phyloP scores from a whole-genome alignment of 1,140 invertebrate species.

The Hyles vespertilio region DNA sequence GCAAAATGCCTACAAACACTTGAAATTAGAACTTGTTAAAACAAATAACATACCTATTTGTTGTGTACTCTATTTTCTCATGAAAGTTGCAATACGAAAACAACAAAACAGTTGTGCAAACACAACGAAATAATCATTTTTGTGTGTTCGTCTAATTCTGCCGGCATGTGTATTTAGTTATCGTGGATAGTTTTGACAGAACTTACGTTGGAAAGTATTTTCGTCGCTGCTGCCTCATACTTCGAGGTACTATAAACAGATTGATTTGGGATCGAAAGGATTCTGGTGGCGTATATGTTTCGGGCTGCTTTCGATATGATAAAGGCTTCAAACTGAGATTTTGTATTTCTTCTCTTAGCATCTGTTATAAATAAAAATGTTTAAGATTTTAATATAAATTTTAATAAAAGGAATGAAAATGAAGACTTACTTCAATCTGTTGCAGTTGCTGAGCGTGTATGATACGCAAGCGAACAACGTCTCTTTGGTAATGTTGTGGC shows the following conservation, averaged over 20 bases:
- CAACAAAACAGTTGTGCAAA: no score
- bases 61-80: no score
- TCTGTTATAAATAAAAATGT: background rate
- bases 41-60: background rate
- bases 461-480: conserved; percentile 61
- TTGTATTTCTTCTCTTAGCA: conserved; percentile 48
- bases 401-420: background rate
- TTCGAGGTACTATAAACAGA: conserved; percentile 35
- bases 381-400: no score
- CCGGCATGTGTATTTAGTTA: no score
- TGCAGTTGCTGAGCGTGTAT: conserved; percentile 50
- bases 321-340: conserved; percentile 49
- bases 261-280: conserved; percentile 38
- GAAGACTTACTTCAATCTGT: conserved; percentile 45
- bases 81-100: no score
- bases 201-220: conserved; percentile 64
- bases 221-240: conserved; percentile 14
- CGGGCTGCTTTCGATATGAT: conserved; percentile 20
- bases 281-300: conserved; percentile 16
- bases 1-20: no score
- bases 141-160: no score
- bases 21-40: conserved; percentile 6
- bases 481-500: conserved; percentile 48
- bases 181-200: background rate
- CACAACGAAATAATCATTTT: no score